Percentiles rank a stretch among this genome's conserved stretches.
Conservation (phyloP, 2,888 invertebrate species). For the Patella ulyssiponensis region DNA sequence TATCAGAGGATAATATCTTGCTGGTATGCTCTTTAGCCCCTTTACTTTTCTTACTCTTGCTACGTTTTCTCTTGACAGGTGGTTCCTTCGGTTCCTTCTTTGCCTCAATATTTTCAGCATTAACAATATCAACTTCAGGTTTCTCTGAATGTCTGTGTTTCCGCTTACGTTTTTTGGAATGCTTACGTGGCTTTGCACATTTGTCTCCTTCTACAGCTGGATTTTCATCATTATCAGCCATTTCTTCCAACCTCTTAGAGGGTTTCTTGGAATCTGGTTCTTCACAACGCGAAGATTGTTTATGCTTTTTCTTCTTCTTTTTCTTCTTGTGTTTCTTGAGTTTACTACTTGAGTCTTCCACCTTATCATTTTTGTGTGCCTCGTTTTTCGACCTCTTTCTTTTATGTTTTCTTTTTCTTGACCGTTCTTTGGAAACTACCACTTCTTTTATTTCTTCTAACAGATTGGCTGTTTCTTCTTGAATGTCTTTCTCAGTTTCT, state of each 20-base stretch:
- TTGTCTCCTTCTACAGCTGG: conserved; percentile 27
- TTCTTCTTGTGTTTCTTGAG: conserved; percentile 45
- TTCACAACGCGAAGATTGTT: conserved; percentile 24
- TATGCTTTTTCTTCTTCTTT: conserved; percentile 34
- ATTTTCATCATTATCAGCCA: conserved; percentile 34
- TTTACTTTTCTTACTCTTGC: conserved; percentile 18
- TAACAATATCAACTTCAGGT: no score
- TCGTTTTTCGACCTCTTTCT: conserved; percentile 21
- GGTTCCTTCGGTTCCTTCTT: not conserved
- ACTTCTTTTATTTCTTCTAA: conserved; percentile 30
- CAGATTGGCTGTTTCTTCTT: conserved; percentile 37
- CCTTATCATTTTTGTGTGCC: conserved; percentile 30
- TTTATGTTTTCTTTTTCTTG: conserved; percentile 36
- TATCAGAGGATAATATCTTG: conserved; percentile 31
- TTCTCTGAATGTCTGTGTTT: conserved; percentile 30
- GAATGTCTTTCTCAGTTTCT: conserved; percentile 33
- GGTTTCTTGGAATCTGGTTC: conserved; percentile 25
- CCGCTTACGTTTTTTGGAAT: conserved; percentile 46
- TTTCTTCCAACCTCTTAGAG: conserved; percentile 27
- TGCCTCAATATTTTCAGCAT: conserved; percentile 9
- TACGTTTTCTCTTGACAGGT: conserved; percentile 18
- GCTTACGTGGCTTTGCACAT: conserved; percentile 26
- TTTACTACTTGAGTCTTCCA: conserved; percentile 26
- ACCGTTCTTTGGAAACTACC: conserved; percentile 32
- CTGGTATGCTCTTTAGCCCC: not conserved